Base-by-base conservation (phyloP, 2,113 vertebrate species). In the Sinocyclocheilus rhinocerous region DNA sequence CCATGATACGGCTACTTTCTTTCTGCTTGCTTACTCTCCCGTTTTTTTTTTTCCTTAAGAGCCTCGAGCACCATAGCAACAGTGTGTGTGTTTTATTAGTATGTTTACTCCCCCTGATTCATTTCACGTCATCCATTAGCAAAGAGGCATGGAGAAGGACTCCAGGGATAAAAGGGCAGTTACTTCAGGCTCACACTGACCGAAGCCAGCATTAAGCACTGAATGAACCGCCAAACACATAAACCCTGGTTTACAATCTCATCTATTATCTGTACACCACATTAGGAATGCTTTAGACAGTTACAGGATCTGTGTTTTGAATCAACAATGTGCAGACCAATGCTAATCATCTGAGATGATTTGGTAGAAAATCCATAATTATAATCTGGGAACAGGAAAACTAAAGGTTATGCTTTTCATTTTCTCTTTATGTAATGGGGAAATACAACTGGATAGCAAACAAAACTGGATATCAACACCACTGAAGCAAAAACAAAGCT, bases 141-240 rank as follows among this genome's bases (percentile, higher is more conserved):
- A 52, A 82, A 82, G 63, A 69, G 63, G 24, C 63, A 82, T 50
- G 42, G 15, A 82, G 42, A 82, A 52, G 80, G 63, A 33, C 80
- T 82, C 45, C 63, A 70, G 63, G 80, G 61, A 82, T 70, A 33
- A 69, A 82, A 82, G 80, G 80, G n/a, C 63, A 82, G 80, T 69
- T 82, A 82, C 80, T 70, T 82, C 61, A 82, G 80, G 45, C 45
- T 45, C 61, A 82, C 39, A 82, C 80, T 33, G 63, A 69, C 42
- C 63, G 12, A 82, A 82, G 50, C 45, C 24, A 67, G 57, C 61
- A 81, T 67, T 48, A 67, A 81, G 42, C n/a, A 81, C 78, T 18
- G 59, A 81, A 81, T 63, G 78, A 81, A 76, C 75, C 4, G 24
- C 12, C 73, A 22, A 36, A 67, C 42, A 69, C n/a, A 67, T 24